These are phyloP conservation scores for Amblyopsis rosae DNA, from an alignment of 2,113 vertebrate genomes.

Conservation along the genomic window DNA sequence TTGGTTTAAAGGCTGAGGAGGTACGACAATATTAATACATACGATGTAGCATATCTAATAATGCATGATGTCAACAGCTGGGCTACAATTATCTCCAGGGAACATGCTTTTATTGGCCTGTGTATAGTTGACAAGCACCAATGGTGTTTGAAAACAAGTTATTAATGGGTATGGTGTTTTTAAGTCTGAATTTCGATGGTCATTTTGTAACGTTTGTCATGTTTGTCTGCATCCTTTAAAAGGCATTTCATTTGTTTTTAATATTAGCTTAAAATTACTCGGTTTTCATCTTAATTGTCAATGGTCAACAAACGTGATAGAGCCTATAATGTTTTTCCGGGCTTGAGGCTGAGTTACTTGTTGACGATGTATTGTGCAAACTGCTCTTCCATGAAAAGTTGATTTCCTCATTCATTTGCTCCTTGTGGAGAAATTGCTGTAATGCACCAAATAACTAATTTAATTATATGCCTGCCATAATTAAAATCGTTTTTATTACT, in stretches of 20 bases:
- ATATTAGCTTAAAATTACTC: no score
- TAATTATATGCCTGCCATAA: constrained; percentile 7
- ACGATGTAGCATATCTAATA: constrained; percentile 1
- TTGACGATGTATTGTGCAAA: constrained; percentile 14
- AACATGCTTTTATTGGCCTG: constrained; percentile 46
- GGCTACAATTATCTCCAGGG: constrained; percentile 44
- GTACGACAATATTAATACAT: constrained; percentile 33
- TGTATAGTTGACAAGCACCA: constrained; percentile 45
- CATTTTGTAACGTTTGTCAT: neutral
- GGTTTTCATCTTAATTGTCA: no score
- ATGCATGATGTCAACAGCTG: constrained; percentile 61
- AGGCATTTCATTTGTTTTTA: no score
- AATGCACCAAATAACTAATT: constrained; percentile 28
- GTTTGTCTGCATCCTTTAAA: neutral
- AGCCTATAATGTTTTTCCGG: neutral
- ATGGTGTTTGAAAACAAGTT: constrained; percentile 12
- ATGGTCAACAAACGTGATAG: neutral
- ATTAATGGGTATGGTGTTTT: neutral
- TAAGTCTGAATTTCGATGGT: neutral
- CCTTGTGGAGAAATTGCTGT: constrained; percentile 1
- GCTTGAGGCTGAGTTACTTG: constrained; percentile 5
- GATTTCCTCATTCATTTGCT: neutral
- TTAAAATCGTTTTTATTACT: constrained; percentile 25
- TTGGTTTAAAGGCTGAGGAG: constrained; percentile 65
- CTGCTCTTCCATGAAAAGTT: neutral